These are phyloP conservation scores for Progne subis DNA, from an alignment of 2,113 vertebrate genomes.

Conservation along the genomic window DNA sequence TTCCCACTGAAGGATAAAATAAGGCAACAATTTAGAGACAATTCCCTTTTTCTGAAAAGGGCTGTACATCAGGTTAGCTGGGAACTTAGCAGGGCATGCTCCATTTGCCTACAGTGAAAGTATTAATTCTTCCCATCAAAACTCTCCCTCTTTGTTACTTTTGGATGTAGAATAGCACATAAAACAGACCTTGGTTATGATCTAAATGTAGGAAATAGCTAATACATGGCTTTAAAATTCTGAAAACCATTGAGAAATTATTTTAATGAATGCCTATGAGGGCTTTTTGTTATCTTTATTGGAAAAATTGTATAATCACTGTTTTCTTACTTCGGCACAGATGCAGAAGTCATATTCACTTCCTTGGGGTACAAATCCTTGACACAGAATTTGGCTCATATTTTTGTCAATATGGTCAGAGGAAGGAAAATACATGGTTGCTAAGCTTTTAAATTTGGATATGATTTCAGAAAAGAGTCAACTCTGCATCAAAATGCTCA, in stretches of 20 bases:
- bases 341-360: background rate
- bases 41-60: background rate
- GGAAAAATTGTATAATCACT: background rate
- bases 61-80: constrained; percentile 10
- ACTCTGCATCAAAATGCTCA: constrained; percentile 9
- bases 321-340: background rate
- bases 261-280: background rate
- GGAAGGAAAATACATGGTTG: background rate
- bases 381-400: background rate
- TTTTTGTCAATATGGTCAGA: background rate
- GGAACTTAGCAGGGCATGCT: background rate
- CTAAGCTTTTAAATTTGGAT: background rate
- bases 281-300: background rate
- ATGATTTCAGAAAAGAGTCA: background rate
- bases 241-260: background rate
- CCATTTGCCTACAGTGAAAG: background rate
- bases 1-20: constrained; percentile 44
- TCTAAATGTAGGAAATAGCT: background rate
- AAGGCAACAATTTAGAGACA: constrained; percentile 41
- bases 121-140: background rate
- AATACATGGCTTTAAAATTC: background rate
- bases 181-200: background rate
- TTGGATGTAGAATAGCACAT: background rate
- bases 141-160: background rate
- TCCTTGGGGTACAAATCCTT: background rate